Evolutionary conservation across 2,797 vertebrate genomes (phyloP).

Genomic region (Aldrovandia affinis): DNA sequence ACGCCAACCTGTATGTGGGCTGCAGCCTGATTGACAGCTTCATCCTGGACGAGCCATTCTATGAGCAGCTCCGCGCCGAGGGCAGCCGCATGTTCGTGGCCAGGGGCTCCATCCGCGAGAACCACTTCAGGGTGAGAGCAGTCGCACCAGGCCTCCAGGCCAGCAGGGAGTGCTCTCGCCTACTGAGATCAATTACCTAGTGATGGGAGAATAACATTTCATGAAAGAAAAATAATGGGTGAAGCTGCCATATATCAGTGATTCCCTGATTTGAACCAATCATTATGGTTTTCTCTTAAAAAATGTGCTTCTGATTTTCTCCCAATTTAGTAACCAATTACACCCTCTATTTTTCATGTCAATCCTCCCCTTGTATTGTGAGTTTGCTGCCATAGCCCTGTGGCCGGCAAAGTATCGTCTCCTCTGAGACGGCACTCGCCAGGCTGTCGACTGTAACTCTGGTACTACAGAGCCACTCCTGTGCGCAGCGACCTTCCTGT

Average conservation of each 20-base stretch:
- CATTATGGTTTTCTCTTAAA: not conserved
- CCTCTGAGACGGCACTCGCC: too few species aligned
- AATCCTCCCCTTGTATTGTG: too few species aligned
- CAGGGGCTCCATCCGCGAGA: slow-evolving; percentile 86
- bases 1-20: slow-evolving; percentile 89
- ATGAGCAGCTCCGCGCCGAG: slow-evolving; percentile 83
- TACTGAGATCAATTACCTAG: not conserved
- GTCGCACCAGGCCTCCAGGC: not conserved
- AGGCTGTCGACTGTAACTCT: too few species aligned
- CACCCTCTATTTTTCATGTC: too few species aligned
- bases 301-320: too few species aligned
- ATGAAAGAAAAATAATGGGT: not conserved
- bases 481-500: too few species aligned
- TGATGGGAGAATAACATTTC: not conserved
- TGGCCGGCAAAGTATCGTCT: too few species aligned
- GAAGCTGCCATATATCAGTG: not conserved
- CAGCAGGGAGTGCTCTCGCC: not conserved
- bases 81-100: slow-evolving; percentile 88
- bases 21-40: slow-evolving; percentile 93
- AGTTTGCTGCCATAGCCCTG: too few species aligned
- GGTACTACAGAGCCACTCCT: too few species aligned
- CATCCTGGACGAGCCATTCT: slow-evolving; percentile 93
- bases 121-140: slow-evolving; percentile 90
- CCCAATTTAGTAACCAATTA: too few species aligned
- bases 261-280: not conserved